These are phyloP conservation scores for Platycercus adscitus DNA, from an alignment of 2,113 vertebrate genomes.

Conservation along the genomic window DNA sequence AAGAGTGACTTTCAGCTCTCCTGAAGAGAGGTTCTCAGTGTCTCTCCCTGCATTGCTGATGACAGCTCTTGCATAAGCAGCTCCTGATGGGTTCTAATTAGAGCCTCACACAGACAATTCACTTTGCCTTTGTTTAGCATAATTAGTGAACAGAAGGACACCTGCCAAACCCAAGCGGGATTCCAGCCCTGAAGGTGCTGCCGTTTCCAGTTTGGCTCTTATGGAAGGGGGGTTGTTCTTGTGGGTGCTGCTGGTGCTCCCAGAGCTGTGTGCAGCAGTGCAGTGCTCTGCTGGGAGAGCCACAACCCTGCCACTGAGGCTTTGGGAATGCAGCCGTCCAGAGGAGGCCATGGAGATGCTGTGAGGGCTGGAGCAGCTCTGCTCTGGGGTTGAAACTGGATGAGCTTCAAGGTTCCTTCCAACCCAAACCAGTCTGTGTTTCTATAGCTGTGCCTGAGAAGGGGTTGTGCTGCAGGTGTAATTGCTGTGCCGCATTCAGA, in stretches of 20 bases:
- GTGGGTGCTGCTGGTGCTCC: not conserved
- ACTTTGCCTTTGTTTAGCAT: not conserved
- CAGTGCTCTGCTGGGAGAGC: not conserved
- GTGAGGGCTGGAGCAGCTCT: not conserved
- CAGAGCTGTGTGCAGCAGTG: not conserved
- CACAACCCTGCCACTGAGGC: not conserved
- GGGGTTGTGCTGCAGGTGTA: not conserved
- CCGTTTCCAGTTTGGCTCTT: not conserved
- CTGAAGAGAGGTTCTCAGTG: not conserved
- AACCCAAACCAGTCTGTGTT: not conserved
- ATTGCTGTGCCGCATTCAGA: not conserved
- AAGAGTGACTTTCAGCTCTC: not conserved
- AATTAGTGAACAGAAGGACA: not conserved
- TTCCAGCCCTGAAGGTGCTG: not conserved
- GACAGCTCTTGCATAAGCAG: not conserved
- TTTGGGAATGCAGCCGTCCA: not conserved
- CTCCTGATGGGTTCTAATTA: not conserved
- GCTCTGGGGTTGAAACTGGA: not conserved
- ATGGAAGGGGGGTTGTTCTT: not conserved
- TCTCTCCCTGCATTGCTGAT: not conserved
- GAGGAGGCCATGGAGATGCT: not conserved
- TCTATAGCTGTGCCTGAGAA: not conserved
- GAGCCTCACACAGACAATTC: not conserved
- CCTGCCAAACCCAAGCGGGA: not conserved
- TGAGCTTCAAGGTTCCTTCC: not conserved